Evolutionary conservation across 2,888 invertebrate genomes (phyloP).

Genomic region (Diarsia rubi): DNA sequence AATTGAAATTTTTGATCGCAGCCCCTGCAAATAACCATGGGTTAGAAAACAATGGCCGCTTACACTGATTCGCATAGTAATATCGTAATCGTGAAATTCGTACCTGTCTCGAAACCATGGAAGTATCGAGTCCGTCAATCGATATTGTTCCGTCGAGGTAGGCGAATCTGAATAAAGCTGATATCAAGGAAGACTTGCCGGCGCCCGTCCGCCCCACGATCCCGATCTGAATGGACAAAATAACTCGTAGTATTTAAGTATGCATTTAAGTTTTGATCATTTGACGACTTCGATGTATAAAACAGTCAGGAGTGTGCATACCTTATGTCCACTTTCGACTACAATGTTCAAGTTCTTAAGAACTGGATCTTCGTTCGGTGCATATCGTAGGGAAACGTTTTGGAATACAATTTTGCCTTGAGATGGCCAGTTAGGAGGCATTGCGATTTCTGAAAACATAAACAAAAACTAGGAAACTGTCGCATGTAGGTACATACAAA

Average conservation of each 20-base stretch:
- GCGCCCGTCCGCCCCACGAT: constrained; percentile 95
- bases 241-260: background rate
- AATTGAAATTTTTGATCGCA: constrained; percentile 92
- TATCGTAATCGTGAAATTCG: constrained; percentile 40
- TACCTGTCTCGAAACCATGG: constrained; percentile 90
- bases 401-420: constrained; percentile 91
- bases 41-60: constrained; percentile 44
- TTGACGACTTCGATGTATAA: background rate
- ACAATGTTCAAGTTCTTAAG: constrained; percentile 87
- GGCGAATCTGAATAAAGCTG: constrained; percentile 93
- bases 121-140: constrained; percentile 92
- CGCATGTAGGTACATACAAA: background rate
- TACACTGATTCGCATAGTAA: constrained; percentile 36
- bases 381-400: constrained; percentile 92
- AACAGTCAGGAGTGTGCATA: constrained; percentile 52
- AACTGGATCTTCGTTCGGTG: constrained; percentile 91
- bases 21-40: constrained; percentile 82
- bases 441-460: constrained; percentile 83
- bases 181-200: constrained; percentile 93
- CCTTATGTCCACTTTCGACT: constrained; percentile 88
- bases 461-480: background rate
- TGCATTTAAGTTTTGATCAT: constrained; percentile 1
- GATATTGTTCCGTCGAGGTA: constrained; percentile 91
- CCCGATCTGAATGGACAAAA: constrained; percentile 80
- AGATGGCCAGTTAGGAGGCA: constrained; percentile 92